These are phyloP conservation scores for Corythaixoides concolor DNA, from an alignment of 2,113 vertebrate species.

Conservation along the genomic window DNA sequence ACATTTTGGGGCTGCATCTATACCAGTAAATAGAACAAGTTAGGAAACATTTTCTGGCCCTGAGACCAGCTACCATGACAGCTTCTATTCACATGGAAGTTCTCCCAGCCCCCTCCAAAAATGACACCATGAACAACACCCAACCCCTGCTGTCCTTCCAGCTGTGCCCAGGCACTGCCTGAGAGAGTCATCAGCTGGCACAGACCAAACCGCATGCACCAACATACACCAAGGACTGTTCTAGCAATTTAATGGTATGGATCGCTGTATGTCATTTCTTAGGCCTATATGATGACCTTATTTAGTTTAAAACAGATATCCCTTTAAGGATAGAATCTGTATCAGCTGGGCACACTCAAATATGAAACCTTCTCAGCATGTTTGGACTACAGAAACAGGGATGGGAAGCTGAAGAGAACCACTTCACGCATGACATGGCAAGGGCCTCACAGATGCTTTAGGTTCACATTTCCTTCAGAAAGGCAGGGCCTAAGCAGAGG, in stretches of 20 bases:
- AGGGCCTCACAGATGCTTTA: not conserved
- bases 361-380: not conserved
- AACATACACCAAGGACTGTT: not conserved
- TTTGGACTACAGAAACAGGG: not conserved
- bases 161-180: not conserved
- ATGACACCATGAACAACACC: not conserved
- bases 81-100: not conserved
- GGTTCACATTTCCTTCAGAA: not conserved
- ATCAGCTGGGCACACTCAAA: not conserved
- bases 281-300: not conserved
- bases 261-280: not conserved
- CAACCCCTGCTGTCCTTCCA: not conserved
- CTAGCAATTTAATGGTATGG: not conserved
- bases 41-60: not conserved
- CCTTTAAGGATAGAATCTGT: not conserved
- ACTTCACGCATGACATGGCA: accelerated
- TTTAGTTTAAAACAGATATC: not conserved
- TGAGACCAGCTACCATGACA: not conserved
- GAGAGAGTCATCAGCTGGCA: not conserved
- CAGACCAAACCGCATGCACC: not conserved
- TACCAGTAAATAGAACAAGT: not conserved
- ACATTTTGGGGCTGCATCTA: not conserved
- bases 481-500: not conserved
- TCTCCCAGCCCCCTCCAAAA: not conserved
- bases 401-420: not conserved